Base-by-base conservation (phyloP, 2,113 vertebrate species). In the Brachyhypopomus occidentalis region DNA sequence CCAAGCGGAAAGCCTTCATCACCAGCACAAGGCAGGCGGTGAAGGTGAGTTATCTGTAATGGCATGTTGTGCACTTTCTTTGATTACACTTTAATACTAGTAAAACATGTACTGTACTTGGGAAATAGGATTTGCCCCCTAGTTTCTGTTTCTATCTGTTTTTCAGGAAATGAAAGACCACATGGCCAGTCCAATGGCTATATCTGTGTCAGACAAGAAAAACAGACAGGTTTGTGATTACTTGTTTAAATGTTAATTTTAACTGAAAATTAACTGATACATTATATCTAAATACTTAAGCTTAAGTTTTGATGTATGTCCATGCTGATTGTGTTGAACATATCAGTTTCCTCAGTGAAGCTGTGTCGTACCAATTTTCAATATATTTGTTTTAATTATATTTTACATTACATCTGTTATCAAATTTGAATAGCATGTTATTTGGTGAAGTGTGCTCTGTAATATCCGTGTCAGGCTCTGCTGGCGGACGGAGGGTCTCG, bases 161-260 rank as follows among this genome's bases (percentile, higher is more conserved):
- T 71, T 84, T 79, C 84, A 99, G 98, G 94, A 97, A 55, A 98
- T 99, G 96, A 99, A 99, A 89, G 97, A 98, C 88, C 95, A 96
- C 84, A 98, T 99, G 97, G 94, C 95, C 2, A 92, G 95, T 87
- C 95, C 96, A 58, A 94, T 92, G 34, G 73, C 94, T 52, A 92
- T 94, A 81, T 92, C 94, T 0, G 85, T 94, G 71, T 81, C 92
- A 45, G 97, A 99, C 82, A 95, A 91, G 11, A 97, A 94, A 88
- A 95, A 91, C 85, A 93, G 94, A 83, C 96, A 97, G 96, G 98
- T 98, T 66, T 90, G 94, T 87, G 22, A 19, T 17, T 6, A 4
- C 36, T 11, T n/a, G n/a, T 45, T n/a, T 25, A 78, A 58, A 52
- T 52, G 45, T 41, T 52, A 52, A 52, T 52, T 1, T 52, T 52